Conservation (phyloP, 2,113 vertebrate genomes). For the Propithecus coquereli region DNA sequence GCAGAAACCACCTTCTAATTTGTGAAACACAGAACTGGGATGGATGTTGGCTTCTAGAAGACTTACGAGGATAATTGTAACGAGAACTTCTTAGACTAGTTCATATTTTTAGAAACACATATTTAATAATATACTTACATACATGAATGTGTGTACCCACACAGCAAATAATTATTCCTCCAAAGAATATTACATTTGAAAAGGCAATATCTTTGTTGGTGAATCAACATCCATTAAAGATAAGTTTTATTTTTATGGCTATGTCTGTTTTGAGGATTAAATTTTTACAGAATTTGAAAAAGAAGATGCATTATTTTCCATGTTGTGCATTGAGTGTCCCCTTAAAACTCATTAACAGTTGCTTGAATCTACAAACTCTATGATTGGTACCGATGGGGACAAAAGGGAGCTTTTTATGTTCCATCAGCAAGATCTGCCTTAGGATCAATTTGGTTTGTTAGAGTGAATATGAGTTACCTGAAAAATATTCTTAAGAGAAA, state of each 20-base stretch:
- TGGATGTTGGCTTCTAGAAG: neutral
- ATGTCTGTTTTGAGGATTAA: neutral
- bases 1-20: neutral
- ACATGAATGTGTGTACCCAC: fast-evolving
- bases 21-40: neutral
- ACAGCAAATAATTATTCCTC: neutral
- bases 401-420: neutral
- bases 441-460: neutral
- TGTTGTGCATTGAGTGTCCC: neutral
- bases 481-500: neutral
- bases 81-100: neutral
- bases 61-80: neutral
- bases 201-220: neutral
- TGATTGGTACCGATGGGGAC: neutral
- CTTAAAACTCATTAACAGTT: constrained; percentile 44
- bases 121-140: neutral
- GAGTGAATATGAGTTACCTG: neutral
- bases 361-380: constrained; percentile 9
- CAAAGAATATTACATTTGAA: constrained; percentile 33
- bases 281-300: constrained; percentile 42
- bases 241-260: constrained; percentile 36
- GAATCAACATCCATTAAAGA: constrained; percentile 19
- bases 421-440: neutral
- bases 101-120: neutral
- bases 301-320: neutral